A percentile compares a stretch with the other conserved stretches of the same genome.
Conservation (phyloP, 2,888 invertebrate genomes). For the Melieria omissa region DNA sequence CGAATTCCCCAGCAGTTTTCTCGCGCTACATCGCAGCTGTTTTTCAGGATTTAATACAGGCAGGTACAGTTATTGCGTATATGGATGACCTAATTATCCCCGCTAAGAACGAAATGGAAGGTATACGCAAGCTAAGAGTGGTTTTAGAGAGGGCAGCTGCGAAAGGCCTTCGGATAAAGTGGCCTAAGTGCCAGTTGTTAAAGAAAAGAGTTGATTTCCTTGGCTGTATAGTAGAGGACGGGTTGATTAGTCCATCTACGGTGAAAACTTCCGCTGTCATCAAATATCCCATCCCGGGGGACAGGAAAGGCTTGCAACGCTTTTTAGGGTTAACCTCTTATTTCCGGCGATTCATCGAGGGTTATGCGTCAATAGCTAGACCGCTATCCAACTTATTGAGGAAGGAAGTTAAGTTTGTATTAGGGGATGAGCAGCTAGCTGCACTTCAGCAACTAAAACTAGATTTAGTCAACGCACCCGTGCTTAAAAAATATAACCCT, state of each 20-base stretch:
- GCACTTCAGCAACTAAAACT: slow-evolving; percentile 1
- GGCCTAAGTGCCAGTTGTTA: background rate
- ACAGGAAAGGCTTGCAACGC: background rate
- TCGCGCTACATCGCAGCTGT: no score
- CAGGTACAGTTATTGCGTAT: no score
- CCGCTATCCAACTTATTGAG: background rate
- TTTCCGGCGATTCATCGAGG: background rate
- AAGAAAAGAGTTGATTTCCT: background rate
- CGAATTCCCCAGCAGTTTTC: no score
- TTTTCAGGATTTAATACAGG: no score
- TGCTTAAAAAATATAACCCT: background rate
- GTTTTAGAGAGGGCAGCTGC: background rate
- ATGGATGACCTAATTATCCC: no score
- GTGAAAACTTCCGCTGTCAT: no score
- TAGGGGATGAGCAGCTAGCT: background rate
- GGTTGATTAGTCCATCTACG: no score
- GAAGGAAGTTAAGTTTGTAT: background rate
- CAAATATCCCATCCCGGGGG: background rate
- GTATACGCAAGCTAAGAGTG: no score
- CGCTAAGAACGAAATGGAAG: no score
- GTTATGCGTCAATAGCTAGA: background rate
- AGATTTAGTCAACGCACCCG: background rate
- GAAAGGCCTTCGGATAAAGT: background rate
- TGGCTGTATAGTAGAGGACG: no score
- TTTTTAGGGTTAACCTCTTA: slow-evolving; percentile 1